phyloP scores from a whole-genome alignment of 2,888 invertebrate species.

The Zaprionus lineosus region DNA sequence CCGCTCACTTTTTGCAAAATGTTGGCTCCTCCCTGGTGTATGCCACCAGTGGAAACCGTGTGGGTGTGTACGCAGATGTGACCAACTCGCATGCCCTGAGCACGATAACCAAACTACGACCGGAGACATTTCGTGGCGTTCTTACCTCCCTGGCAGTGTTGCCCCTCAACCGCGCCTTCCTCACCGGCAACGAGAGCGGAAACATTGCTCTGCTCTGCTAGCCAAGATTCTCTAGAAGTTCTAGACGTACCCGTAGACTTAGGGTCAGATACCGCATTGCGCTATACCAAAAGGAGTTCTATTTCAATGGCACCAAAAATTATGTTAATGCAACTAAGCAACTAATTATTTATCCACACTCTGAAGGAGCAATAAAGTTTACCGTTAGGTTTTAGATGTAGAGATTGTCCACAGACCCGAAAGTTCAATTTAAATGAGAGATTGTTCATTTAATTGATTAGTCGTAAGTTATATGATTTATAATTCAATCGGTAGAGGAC shows the following conservation, averaged over 20 bases:
- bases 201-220: slow-evolving; percentile 91
- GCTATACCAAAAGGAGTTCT: slow-evolving; percentile 3
- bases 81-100: slow-evolving; percentile 89
- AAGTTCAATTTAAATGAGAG: no score
- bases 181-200: slow-evolving; percentile 97
- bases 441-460: slow-evolving; percentile 15
- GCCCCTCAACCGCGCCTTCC: slow-evolving; percentile 93
- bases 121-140: slow-evolving; percentile 95
- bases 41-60: slow-evolving; percentile 95
- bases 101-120: slow-evolving; percentile 92
- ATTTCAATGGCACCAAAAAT: slow-evolving; percentile 59
- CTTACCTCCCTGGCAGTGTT: slow-evolving; percentile 94
- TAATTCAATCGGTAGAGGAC: slow-evolving; percentile 20
- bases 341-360: slow-evolving; percentile 43
- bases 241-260: no score
- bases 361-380: slow-evolving; percentile 26
- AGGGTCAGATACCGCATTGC: slow-evolving; percentile 2
- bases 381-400: slow-evolving; percentile 7
- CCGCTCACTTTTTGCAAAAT: slow-evolving; percentile 93
- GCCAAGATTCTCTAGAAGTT: slow-evolving; percentile 3
- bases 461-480: slow-evolving; percentile 25
- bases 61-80: slow-evolving; percentile 90
- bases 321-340: slow-evolving; percentile 45
- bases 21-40: slow-evolving; percentile 92
- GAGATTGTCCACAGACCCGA: slow-evolving; percentile 20